Evolutionary conservation across 2,888 invertebrate genomes (phyloP).

Genomic region (Drosophila merina): DNA sequence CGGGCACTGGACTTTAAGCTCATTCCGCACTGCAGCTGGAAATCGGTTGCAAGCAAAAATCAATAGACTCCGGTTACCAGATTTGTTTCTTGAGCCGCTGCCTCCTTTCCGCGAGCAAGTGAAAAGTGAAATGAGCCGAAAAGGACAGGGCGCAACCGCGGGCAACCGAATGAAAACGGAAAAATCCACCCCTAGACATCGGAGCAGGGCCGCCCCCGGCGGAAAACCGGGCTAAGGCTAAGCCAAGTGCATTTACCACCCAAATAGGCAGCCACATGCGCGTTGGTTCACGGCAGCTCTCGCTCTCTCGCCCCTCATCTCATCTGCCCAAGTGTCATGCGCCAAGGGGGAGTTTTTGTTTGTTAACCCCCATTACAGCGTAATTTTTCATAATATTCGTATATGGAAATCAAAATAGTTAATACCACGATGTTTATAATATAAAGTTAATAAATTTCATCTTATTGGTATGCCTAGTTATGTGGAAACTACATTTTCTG

Average conservation of each 20-base stretch:
- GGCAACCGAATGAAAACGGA: constrained; percentile 54
- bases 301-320: constrained; percentile 10
- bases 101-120: constrained; percentile 54
- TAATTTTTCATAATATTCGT: not conserved
- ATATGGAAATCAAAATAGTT: not conserved
- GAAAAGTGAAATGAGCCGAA: constrained; percentile 49
- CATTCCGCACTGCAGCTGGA: constrained; percentile 47
- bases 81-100: constrained; percentile 28
- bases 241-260: constrained; percentile 74
- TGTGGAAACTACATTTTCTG: not conserved
- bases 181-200: constrained; percentile 62
- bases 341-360: constrained; percentile 44
- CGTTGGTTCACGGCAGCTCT: constrained; percentile 18
- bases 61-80: constrained; percentile 22
- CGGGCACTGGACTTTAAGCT: constrained; percentile 75
- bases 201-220: constrained; percentile 14
- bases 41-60: constrained; percentile 21
- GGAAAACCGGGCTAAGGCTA: constrained; percentile 52
- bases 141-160: constrained; percentile 72
- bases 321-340: constrained; percentile 56
- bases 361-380: constrained; percentile 53
- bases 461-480: not conserved
- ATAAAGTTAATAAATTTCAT: not conserved
- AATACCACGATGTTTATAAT: not conserved
- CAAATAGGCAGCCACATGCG: constrained; percentile 55